Conservation (phyloP, 2,797 vertebrate species). For the Huso huso region DNA sequence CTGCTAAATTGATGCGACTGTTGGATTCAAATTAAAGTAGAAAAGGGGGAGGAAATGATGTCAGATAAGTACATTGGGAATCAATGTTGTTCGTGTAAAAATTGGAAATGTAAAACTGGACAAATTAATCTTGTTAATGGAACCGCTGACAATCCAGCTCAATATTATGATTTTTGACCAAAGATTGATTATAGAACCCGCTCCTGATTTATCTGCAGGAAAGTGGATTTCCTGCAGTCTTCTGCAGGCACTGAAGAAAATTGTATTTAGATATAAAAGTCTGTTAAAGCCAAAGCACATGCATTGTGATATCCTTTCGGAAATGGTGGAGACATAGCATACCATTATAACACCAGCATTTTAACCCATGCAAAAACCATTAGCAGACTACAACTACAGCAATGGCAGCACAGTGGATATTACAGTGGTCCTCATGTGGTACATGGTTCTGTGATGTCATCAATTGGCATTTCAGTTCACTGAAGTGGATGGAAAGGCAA, state of each 20-base stretch:
- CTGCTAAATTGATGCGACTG: slow-evolving; percentile 63
- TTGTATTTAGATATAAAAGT: too few species aligned
- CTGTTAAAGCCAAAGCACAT: too few species aligned
- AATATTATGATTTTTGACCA: slow-evolving; percentile 71
- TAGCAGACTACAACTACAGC: too few species aligned
- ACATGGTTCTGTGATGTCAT: too few species aligned
- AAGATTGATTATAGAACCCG: slow-evolving; percentile 71
- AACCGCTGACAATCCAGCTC: slow-evolving; percentile 66
- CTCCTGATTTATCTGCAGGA: slow-evolving; percentile 61
- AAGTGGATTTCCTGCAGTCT: slow-evolving; percentile 43
- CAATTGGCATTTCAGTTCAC: too few species aligned
- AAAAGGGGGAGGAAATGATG: slow-evolving; percentile 66
- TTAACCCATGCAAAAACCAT: too few species aligned
- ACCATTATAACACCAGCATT: too few species aligned
- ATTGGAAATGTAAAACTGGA: slow-evolving; percentile 69
- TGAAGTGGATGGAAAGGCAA: too few species aligned
- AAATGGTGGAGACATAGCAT: too few species aligned
- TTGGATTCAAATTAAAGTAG: slow-evolving; percentile 66
- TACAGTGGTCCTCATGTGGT: too few species aligned
- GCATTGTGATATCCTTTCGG: too few species aligned
- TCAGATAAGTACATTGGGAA: slow-evolving; percentile 48
- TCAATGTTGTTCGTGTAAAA: slow-evolving; percentile 68
- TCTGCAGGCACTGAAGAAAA: slow-evolving; percentile 30
- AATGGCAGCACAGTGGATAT: too few species aligned
- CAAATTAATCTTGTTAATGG: slow-evolving; percentile 76